Evolutionary conservation across 2,113 vertebrate genomes (phyloP), one percentile per base, ranked within the genome.

Genomic region (Cyphomyrus discorhynchus): DNA sequence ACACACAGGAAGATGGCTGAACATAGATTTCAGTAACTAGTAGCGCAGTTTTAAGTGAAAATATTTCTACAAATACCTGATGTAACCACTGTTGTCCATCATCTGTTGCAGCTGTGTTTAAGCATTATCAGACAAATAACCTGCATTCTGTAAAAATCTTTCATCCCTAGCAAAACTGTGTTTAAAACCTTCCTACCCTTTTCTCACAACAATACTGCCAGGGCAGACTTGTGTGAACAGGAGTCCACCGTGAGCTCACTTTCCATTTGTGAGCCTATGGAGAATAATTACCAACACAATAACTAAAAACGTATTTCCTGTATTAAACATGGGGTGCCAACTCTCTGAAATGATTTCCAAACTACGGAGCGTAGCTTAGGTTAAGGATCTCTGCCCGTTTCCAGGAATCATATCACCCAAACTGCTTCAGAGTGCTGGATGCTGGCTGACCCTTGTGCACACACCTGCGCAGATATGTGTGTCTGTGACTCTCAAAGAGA

Each of bases 251-350:
- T 39, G 77, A 82, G 42, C 53, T 42, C 31, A 42, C 39, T 80
- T 46, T 56, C 27, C 47, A 89, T 39, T 52, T 46, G 15, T 58
- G 21, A 42, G 35, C 46, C 52, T 89, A 62, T 19, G 17, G 80
- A 82, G 88, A 50, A 58, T 10, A 88, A 58, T 42, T 80, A 80
- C 74, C 35, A 80, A 80, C 74, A 80, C 74, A 80, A 35, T 89
- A 4, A 89, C 47, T 53, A 46, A 27, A 56, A 84, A 83, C 42
- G 19, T 39, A 45, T 13, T 35, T 83, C 52, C 77, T 58, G 49
- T 39, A 83, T 31, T 46, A 42, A 17, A 80, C 6, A 24, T 53
- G 31, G 24, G 50, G 82, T 89, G 53, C 74, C 88, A 83, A 70
- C n/a, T 31, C n/a, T 82, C 35, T n/a, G 88, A 89, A 17, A 58